Evolutionary conservation across 2,113 vertebrate genomes (phyloP), one percentile per base, ranked within the genome.

Genomic region (Stictonetta naevosa): DNA sequence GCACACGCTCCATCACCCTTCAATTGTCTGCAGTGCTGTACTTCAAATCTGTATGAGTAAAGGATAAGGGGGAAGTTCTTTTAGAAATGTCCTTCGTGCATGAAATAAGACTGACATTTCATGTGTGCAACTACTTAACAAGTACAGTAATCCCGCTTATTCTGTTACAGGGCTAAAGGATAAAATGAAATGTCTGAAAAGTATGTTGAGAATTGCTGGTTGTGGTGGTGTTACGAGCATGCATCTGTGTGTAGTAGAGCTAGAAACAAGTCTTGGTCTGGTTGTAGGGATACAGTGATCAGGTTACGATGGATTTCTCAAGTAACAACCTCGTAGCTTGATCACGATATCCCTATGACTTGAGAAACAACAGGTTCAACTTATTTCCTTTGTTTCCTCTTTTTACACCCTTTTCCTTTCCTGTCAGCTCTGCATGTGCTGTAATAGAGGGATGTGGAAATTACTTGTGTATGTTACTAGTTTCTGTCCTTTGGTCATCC

Each of bases 161-260:
- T 97, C 15, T 92, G 20, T 98, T 98, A 90, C 98, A 98, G 98
- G 98, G 68, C 75, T 96, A 95, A 98, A 98, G 96, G 98, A 98
- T 83, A 98, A 98, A 94, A 97, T 98, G 98, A 97, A 98, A 91
- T 98, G 74, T 80, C 92, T 98, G 73, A 98, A 98, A 97, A 98
- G 98, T 98, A 98, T 95, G 98, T 98, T 86, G 46, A 73, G 63
- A 23, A 19, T 64, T 52, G 92, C 66, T 83, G 92, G 26, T 33
- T 97, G 96, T 38, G 3, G 94, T 97, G 93, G 73, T 83, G 85
- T 76, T 94, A 64, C 77, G 50, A 95, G 97, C 96, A 95, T 95
- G 97, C 60, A 29, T 83, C 94, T 90, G 64, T 38, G 94, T 92
- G 83, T 95, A 76, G 56, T 68, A 94, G 71, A 93, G 94, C 68